Base-by-base conservation (phyloP, 2,797 vertebrate genomes). In the Sebastes steindachneri region DNA sequence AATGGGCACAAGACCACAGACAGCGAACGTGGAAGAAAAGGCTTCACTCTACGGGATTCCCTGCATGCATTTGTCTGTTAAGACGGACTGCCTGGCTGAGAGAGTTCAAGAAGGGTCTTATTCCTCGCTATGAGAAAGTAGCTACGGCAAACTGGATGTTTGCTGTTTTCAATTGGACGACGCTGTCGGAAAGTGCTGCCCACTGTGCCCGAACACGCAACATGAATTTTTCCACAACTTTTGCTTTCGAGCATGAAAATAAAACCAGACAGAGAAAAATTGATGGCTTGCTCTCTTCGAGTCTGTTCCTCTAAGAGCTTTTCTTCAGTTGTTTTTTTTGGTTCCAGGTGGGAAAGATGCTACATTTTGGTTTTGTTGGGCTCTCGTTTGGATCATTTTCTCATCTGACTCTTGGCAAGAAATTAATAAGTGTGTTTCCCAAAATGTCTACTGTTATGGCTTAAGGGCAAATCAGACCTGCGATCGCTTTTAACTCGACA, bases 1-100 rank as follows among this genome's bases (percentile, higher is more conserved):
- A 93, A 92, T 89, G 82, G 85, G 83, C 84, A 91, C 86, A 73
- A 81, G 86, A 91, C 82, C 86, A 86, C 89, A 88, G 86, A 87
- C 84, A 23, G 86, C 14, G 65, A 79, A 73, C 71, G 51, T 53
- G 31, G 65, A 86, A 84, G 89, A 86, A 93, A 88, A 85, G 85
- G 77, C 84, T 75, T 75, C 66, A 58, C 87, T 84, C 88, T 1
- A 68, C 9, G 73, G 88, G 87, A 91, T 89, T 86, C 83, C 86
- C 82, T 82, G 87, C 74, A 64, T 88, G 84, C 69, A 51, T 85
- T 86, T 83, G 74, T 84, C 78, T 82, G 71, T 85, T 41, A 77
- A 80, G 85, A 77, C 37, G 21, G 9, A 37, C 74, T 70, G 81
- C 29, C 76, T 77, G 71, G 67, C 81, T 81, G 68, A 75, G 63